Base-by-base conservation (phyloP, 2,797 vertebrate genomes). In the Bradypodion ventrale region DNA sequence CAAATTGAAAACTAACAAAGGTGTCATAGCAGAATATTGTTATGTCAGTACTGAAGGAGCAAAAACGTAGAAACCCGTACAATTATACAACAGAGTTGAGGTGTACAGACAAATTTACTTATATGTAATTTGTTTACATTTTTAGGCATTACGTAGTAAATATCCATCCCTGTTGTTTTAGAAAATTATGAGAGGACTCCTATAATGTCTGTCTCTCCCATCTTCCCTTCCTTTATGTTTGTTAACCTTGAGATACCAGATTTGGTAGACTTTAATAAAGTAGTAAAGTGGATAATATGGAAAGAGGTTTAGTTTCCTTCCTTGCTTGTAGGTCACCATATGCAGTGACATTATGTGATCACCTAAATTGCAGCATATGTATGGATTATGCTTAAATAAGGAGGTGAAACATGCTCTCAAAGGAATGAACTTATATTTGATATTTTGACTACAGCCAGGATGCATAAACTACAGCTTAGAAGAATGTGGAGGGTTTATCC, bases 381-480 rank as follows among this genome's bases (percentile, higher is more conserved):
- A 37, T 52, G 78, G 62, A 19, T 84, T 88, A 15, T 87, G 49
- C 77, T 88, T 86, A 84, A 89, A 79, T 85, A 59, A 80, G 59
- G 83, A 1, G 69, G 35, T 86, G 78, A 88, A 85, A 83, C 72
- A 5, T 42, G 82, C 76, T 83, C 52, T 83, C 52, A 88, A 83
- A 88, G 87, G 81, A 87, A 80, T 83, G 83, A 88, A 80, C 77
- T 79, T 84, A 72, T 83, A n/a, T 72, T 86, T 4, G 73, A 75
- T 89, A 65, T 74, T 35, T 0, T 88, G 80, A 85, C 68, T 89
- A 44, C 75, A 88, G 4, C 49, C 74, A 81, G 74, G 59, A 78
- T 81, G 27, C 81, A 75, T 87, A 68, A 66, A 82, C 62, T 60
- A 69, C 46, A 82, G 0, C 81, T 83, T 88, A 88, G 75, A 73